Conservation (phyloP, 2,113 vertebrate genomes). For the Eptesicus fuscus region DNA sequence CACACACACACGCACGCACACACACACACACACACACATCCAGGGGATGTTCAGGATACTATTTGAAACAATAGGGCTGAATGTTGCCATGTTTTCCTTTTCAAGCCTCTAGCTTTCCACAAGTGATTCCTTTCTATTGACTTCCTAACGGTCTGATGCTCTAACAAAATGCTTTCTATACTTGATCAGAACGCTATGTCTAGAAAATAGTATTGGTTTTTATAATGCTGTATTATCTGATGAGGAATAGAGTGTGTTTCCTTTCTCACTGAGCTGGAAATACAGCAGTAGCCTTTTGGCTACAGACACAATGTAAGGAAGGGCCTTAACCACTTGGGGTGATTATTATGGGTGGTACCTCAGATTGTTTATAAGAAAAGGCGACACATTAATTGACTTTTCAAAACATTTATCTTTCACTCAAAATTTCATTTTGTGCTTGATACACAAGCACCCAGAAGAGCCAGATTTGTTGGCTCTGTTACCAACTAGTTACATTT, state of each 20-base stretch:
- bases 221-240: not conserved
- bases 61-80: not conserved
- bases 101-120: not conserved
- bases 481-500: constrained; percentile 4
- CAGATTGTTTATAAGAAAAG: constrained; percentile 43
- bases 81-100: not conserved
- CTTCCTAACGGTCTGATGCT: constrained; percentile 29
- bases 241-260: not conserved
- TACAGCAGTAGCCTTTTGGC: not conserved
- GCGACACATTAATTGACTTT: constrained; percentile 46
- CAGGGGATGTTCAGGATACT: not conserved
- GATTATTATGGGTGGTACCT: constrained; percentile 47
- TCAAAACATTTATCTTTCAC: constrained; percentile 53
- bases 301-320: constrained; percentile 55
- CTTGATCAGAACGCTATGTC: constrained; percentile 29
- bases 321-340: constrained; percentile 15
- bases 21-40: not conserved
- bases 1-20: not conserved
- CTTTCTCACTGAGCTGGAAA: constrained; percentile 43
- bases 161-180: constrained; percentile 52
- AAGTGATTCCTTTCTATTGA: constrained; percentile 22
- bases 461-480: constrained; percentile 17
- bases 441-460: constrained; percentile 6
- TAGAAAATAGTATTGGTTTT: constrained; percentile 40
- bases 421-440: constrained; percentile 50